Percentiles rank a stretch among this genome's conserved stretches.
Conservation (phyloP, 2,797 vertebrate species). For the Spheniscus humboldti region DNA sequence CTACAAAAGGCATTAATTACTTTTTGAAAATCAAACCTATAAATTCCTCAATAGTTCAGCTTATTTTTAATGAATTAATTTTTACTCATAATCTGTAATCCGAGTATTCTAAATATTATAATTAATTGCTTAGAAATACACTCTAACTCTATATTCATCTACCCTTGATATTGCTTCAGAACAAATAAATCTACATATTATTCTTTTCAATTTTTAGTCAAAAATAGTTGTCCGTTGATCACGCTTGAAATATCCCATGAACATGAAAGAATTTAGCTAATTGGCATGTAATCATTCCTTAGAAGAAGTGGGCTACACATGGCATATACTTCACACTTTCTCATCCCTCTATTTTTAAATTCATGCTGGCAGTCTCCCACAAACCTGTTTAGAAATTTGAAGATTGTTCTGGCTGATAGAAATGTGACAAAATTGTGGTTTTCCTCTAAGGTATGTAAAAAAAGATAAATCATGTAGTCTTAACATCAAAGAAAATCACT, state of each 20-base stretch:
- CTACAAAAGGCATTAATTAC: not conserved
- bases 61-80: not conserved
- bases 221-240: not conserved
- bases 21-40: not conserved
- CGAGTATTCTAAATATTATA: not conserved
- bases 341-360: not conserved
- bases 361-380: not conserved
- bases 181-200: not conserved
- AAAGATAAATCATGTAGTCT: not conserved
- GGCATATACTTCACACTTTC: not conserved
- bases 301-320: not conserved
- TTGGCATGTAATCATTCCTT: not conserved
- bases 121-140: not conserved
- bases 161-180: not conserved
- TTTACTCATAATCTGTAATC: not conserved
- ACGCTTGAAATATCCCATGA: not conserved
- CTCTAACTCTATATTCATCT: not conserved
- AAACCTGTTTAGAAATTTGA: not conserved
- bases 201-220: not conserved
- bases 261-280: not conserved
- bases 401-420: not conserved
- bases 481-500: not conserved
- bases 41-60: not conserved
- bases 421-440: not conserved
- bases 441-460: not conserved